Percentiles rank a stretch among this genome's conserved stretches.
Evolutionary conservation across 2,888 invertebrate genomes (phyloP).

Genomic region (Drosophila heteroneura): DNA sequence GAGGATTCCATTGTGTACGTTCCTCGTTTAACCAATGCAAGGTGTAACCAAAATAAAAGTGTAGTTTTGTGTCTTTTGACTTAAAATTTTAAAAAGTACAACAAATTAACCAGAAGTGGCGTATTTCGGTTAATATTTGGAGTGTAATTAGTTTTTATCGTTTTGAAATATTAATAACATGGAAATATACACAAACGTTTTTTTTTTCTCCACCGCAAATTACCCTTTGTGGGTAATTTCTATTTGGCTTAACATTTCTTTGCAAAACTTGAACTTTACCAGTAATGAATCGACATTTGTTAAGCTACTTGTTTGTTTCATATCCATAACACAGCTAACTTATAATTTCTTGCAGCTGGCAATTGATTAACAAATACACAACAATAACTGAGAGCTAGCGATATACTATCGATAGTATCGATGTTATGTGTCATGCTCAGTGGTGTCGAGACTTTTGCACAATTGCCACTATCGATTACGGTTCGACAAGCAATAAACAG

Average conservation of each 20-base stretch:
- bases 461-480: not conserved
- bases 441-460: not conserved
- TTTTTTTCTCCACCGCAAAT: not conserved
- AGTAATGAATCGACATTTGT: not conserved
- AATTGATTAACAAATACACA: constrained; percentile 1
- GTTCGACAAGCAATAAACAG: not conserved
- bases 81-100: not conserved
- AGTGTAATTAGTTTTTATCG: not conserved
- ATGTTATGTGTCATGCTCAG: not conserved
- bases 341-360: not conserved
- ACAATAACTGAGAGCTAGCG: too few relatives aligned
- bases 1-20: constrained; percentile 87
- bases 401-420: constrained; percentile 3
- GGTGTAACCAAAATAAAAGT: not conserved
- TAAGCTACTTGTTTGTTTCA: not conserved
- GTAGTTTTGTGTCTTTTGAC: not conserved
- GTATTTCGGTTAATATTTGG: not conserved
- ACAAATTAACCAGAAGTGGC: not conserved
- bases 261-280: not conserved
- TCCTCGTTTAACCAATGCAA: not conserved
- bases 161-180: not conserved
- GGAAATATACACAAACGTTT: not conserved
- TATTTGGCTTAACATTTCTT: not conserved
- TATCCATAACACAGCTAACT: not conserved
- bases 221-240: not conserved